phyloP scores from a whole-genome alignment of 2,888 invertebrate genomes.

The Eledona agricola region DNA sequence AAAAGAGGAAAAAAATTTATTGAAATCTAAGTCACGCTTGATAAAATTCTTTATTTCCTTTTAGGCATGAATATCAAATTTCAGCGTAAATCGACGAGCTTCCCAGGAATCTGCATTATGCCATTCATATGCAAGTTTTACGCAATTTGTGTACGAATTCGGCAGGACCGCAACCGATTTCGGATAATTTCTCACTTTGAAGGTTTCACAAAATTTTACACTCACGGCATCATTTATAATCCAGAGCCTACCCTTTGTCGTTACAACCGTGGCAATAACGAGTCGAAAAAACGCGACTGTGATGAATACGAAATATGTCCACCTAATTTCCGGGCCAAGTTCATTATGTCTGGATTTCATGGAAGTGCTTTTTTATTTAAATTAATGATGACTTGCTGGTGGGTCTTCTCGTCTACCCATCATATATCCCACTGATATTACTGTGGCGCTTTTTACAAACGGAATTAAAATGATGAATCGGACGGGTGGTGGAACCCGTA shows the following conservation, averaged over 20 bases:
- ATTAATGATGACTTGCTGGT: conserved; percentile 35
- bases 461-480: conserved; percentile 22
- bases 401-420: background rate
- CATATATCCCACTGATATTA: conserved; percentile 3
- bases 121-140: no score
- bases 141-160: no score
- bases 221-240: no score
- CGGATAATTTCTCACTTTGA: no score
- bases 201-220: no score
- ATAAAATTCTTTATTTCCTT: no score
- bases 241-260: conserved; percentile 7
- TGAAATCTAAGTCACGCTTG: no score
- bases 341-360: conserved; percentile 39
- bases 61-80: no score
- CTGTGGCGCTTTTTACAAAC: conserved; percentile 9
- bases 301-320: conserved; percentile 39
- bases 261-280: conserved; percentile 18
- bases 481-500: conserved; percentile 8
- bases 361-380: conserved; percentile 42
- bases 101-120: no score
- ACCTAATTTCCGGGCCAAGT: conserved; percentile 37
- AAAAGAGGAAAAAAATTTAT: no score
- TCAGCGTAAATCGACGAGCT: no score
- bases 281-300: conserved; percentile 16
- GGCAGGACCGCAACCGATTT: no score